phyloP scores from a whole-genome alignment of 2,113 vertebrate species.

The Trinectes maculatus region DNA sequence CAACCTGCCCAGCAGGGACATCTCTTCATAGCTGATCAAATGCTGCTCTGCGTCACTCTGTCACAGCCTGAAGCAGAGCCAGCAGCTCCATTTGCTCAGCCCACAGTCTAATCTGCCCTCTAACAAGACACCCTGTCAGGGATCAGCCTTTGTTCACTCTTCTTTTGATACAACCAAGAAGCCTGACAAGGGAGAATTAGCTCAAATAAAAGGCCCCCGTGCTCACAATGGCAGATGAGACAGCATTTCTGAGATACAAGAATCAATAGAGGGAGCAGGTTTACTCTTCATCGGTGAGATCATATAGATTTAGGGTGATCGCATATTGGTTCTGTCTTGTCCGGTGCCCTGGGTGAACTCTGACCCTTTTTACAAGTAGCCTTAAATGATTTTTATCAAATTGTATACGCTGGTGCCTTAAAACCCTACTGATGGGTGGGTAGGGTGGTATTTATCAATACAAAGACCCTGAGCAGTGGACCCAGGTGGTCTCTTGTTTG shows the following conservation, averaged over 20 bases:
- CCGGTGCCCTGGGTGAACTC: too few relatives aligned
- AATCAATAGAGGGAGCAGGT: constrained; percentile 4
- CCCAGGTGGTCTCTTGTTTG: background rate
- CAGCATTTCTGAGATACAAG: background rate
- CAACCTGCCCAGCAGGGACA: constrained; percentile 44
- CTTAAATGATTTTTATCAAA: too few relatives aligned
- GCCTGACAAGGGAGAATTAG: constrained; percentile 41
- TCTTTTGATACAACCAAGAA: constrained; percentile 17
- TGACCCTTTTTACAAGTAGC: too few relatives aligned
- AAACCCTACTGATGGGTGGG: too few relatives aligned
- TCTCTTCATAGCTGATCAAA: constrained; percentile 51
- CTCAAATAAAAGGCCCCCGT: background rate
- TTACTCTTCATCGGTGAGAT: constrained; percentile 1
- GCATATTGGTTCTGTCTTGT: too few relatives aligned
- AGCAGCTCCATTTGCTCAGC: constrained; percentile 48
- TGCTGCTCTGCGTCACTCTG: constrained; percentile 13
- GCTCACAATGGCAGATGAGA: constrained; percentile 5
- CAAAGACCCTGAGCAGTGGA: too few relatives aligned
- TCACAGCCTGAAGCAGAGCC: constrained; percentile 36
- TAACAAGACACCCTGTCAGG: constrained; percentile 60
- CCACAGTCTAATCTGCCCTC: constrained; percentile 60
- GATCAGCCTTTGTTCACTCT: constrained; percentile 35
- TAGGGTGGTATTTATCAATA: too few relatives aligned
- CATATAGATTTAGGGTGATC: background rate
- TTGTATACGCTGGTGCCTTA: too few relatives aligned